Conservation (phyloP, 2,888 invertebrate species). For the Tromatobia lineatoria region DNA sequence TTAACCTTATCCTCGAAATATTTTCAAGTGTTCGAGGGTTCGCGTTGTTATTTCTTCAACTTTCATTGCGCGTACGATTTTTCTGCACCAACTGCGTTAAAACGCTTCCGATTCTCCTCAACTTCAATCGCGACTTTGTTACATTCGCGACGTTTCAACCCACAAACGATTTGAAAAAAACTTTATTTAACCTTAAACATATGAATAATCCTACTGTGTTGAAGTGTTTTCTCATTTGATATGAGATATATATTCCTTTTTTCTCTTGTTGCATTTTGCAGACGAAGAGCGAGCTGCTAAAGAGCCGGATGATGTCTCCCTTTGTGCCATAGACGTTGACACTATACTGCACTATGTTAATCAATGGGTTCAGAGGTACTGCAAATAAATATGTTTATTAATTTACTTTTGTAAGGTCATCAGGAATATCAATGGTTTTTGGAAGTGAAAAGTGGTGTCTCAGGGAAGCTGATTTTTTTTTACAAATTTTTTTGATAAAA, state of each 20-base stretch:
- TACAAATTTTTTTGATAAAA: neutral
- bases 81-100: neutral
- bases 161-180: neutral
- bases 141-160: neutral
- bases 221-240: neutral
- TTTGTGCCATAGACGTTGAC: conserved; percentile 93
- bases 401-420: neutral
- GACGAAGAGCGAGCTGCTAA: conserved; percentile 93
- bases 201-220: neutral
- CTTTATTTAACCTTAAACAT: neutral
- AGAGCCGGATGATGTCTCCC: conserved; percentile 91
- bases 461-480: too few species aligned
- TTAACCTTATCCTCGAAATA: conserved; percentile 20
- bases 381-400: conserved; percentile 3
- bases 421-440: neutral
- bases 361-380: conserved; percentile 95
- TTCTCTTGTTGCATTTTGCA: conserved; percentile 84
- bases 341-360: conserved; percentile 94
- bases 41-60: neutral
- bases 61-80: neutral
- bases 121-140: neutral
- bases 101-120: neutral
- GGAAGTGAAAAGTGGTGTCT: neutral
- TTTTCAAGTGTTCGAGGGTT: neutral
- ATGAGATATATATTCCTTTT: neutral